These are phyloP conservation scores for Melanargia galathea DNA, from an alignment of 2,888 invertebrate species.

Conservation along the genomic window DNA sequence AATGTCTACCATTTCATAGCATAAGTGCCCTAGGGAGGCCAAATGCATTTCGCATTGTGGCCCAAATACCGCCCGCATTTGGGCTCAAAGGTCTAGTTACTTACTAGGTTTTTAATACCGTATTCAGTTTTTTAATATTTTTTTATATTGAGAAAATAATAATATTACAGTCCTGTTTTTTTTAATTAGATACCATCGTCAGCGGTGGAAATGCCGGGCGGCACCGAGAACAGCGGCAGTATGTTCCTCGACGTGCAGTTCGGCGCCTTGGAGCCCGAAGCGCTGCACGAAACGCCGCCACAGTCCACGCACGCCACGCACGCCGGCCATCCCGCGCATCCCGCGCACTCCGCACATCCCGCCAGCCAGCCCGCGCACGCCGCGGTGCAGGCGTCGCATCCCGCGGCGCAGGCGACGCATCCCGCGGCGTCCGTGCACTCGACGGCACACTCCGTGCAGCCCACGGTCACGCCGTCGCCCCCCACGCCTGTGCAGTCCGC, in stretches of 20 bases:
- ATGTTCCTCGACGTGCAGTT: slow-evolving; percentile 96
- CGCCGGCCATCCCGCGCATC: slow-evolving; percentile 27
- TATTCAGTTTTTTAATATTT: no score
- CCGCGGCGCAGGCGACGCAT: slow-evolving; percentile 23
- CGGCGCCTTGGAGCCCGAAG: slow-evolving; percentile 88
- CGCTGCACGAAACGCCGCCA: slow-evolving; percentile 45
- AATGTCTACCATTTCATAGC: no score
- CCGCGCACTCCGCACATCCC: slow-evolving; percentile 24
- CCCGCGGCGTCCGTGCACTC: slow-evolving; percentile 19
- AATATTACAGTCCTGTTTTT: neutral
- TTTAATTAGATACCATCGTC: slow-evolving; percentile 90
- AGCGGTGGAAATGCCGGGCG: slow-evolving; percentile 98
- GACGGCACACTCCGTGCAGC: slow-evolving; percentile 26
- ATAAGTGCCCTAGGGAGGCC: no score
- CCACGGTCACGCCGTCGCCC: slow-evolving; percentile 24
- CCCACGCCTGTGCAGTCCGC: slow-evolving; percentile 31
- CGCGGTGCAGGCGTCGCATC: neutral
- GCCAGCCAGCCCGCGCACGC: slow-evolving; percentile 57
- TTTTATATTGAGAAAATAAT: no score
- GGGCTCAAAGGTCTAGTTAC: no score
- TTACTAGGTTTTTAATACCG: no score
- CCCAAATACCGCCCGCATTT: no score
- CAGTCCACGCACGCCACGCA: slow-evolving; percentile 80
- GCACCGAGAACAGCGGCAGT: slow-evolving; percentile 85
- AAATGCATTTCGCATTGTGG: no score